These are phyloP conservation scores for Drosophila auraria DNA, from an alignment of 1,140 invertebrate species.

Conservation along the genomic window DNA sequence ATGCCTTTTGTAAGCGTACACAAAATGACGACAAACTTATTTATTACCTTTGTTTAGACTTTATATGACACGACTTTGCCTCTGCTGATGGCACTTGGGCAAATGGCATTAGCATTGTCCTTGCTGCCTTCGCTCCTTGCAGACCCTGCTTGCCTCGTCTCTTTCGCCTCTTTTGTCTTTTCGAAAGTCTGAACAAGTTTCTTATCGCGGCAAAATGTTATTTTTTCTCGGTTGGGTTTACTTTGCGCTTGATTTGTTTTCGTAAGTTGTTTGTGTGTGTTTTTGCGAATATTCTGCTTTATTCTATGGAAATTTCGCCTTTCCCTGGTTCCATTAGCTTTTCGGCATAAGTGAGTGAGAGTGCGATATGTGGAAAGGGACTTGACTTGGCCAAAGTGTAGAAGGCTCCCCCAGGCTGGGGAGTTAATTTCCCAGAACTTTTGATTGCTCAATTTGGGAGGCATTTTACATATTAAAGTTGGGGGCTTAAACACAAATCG, in stretches of 20 bases:
- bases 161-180: slow-evolving; percentile 1
- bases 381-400: slow-evolving; percentile 17
- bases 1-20: slow-evolving; percentile 4
- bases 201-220: slow-evolving; percentile 64
- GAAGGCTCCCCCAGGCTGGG: slow-evolving; percentile 13
- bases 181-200: slow-evolving; percentile 52
- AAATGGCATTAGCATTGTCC: slow-evolving; percentile 77
- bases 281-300: slow-evolving; percentile 31
- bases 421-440: slow-evolving; percentile 42
- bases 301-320: slow-evolving; percentile 33
- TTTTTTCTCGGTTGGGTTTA: slow-evolving; percentile 46
- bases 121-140: slow-evolving; percentile 10
- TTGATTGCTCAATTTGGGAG: slow-evolving; percentile 40
- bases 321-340: slow-evolving; percentile 39
- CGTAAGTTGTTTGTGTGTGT: slow-evolving; percentile 14
- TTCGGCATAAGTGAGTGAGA: slow-evolving; percentile 23
- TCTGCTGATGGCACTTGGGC: slow-evolving; percentile 69
- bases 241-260: slow-evolving; percentile 67
- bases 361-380: slow-evolving; percentile 22
- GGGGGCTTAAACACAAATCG: slow-evolving; percentile 1
- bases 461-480: slow-evolving; percentile 32
- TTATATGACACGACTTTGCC: slow-evolving; percentile 64
- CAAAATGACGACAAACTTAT: slow-evolving; percentile 60
- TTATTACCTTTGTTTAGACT: slow-evolving; percentile 80
- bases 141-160: background rate